phyloP scores from a whole-genome alignment of 2,888 invertebrate genomes.

The Eupithecia inturbata region DNA sequence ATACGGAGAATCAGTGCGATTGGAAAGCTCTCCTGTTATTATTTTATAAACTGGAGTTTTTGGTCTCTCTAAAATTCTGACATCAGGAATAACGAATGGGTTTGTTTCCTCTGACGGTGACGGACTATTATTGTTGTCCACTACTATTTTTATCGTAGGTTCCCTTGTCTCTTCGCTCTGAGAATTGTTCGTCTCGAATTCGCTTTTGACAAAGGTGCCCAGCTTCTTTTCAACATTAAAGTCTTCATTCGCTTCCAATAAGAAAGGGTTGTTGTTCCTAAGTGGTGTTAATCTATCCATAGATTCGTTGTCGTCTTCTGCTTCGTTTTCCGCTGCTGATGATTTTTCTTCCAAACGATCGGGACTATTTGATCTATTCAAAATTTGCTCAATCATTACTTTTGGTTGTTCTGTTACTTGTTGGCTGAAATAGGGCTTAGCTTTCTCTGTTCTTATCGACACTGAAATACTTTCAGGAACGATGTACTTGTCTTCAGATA shows the following conservation, averaged over 20 bases:
- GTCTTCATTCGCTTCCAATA: slow-evolving; percentile 60
- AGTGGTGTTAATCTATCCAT: slow-evolving; percentile 54
- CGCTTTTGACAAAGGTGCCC: slow-evolving; percentile 66
- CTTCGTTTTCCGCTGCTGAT: slow-evolving; percentile 50
- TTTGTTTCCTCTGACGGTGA: slow-evolving; percentile 53
- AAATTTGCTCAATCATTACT: slow-evolving; percentile 35
- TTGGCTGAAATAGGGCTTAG: slow-evolving; percentile 42
- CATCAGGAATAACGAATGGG: slow-evolving; percentile 61
- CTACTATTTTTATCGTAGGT: slow-evolving; percentile 60
- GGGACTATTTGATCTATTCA: slow-evolving; percentile 43
- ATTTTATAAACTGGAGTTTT: slow-evolving; percentile 78
- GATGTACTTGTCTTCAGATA: slow-evolving; percentile 66
- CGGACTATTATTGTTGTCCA: slow-evolving; percentile 57
- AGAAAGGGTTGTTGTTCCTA: slow-evolving; percentile 65
- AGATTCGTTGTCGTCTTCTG: slow-evolving; percentile 55
- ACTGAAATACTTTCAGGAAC: slow-evolving; percentile 74
- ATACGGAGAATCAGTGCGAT: slow-evolving; percentile 61
- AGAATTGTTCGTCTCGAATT: slow-evolving; percentile 73
- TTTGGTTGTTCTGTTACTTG: slow-evolving; percentile 28
- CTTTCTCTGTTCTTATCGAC: slow-evolving; percentile 67
- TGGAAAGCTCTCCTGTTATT: slow-evolving; percentile 61
- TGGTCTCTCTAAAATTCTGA: slow-evolving; percentile 60
- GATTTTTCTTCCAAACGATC: slow-evolving; percentile 57
- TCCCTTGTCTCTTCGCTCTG: slow-evolving; percentile 68
- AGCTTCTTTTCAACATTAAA: slow-evolving; percentile 63